Evolutionary conservation across 2,113 vertebrate genomes (phyloP).

Genomic region (Ifrita kowaldi): DNA sequence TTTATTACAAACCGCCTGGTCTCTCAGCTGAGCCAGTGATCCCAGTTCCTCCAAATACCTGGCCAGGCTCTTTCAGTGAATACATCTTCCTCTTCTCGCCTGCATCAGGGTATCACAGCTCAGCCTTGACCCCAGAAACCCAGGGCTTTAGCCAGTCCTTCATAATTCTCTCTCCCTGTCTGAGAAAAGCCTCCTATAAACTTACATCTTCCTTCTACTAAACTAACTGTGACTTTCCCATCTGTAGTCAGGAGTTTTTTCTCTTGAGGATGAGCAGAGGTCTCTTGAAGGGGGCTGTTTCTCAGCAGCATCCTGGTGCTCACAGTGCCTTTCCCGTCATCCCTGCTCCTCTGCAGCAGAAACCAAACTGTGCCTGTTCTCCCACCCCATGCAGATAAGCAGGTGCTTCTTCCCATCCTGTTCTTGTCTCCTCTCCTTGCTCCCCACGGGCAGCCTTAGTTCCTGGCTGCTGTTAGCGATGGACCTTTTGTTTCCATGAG

Average conservation of each 20-base stretch:
- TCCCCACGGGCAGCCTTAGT: rapidly evolving
- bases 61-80: background rate
- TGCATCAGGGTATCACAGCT: background rate
- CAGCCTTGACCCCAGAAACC: background rate
- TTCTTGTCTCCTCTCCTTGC: background rate
- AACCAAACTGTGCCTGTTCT: background rate
- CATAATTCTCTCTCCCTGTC: background rate
- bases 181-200: background rate
- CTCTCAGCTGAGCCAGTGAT: background rate
- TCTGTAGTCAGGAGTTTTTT: background rate
- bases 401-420: background rate
- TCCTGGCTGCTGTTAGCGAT: background rate
- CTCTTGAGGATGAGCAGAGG: background rate
- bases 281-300: background rate
- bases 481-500: background rate
- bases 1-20: background rate
- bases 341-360: background rate
- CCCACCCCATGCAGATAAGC: background rate
- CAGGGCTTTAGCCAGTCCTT: background rate
- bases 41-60: background rate
- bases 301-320: background rate
- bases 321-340: rapidly evolving
- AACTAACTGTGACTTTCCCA: background rate
- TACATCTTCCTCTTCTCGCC: background rate
- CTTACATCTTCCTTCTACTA: background rate